Base-by-base conservation (phyloP, 2,888 invertebrate species). In the Cistogaster globosa region DNA sequence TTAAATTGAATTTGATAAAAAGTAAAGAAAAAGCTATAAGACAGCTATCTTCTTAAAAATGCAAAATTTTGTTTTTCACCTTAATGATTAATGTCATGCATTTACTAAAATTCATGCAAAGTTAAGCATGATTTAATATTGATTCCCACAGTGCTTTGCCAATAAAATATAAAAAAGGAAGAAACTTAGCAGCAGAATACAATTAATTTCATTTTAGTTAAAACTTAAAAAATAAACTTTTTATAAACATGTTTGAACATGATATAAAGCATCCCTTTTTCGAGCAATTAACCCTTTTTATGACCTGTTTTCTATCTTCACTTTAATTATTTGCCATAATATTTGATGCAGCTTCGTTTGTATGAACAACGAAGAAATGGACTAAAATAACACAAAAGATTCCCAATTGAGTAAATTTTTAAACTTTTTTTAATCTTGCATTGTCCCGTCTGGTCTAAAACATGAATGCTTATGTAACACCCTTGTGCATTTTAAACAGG, bases 401-500 rank as follows among this genome's bases (percentile, higher is more conserved):
- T 63, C 42, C 45, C 63, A 69, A 63, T 57, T 77, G 60, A 45
- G 36, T 58, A 62, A 38, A 42, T 69, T 81, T 42, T 26, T 26
- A 67, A 72, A 67, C 58, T 18, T 51, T 0, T 42, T 53, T 26
- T 22, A 53, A 42, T 55, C 38, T 58, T 53, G 53, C 14, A 1
- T 65, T 14, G 53, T 65, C 32, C 60, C 12, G 48, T 72, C 57
- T 38, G n/a, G 38, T 45, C 20, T 38, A 38, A 45, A 72, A 51
- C 58, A 32, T 67, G 4, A 48, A 51, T 51, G 38, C 18, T 67
- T 53, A 57, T 60, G 58, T 67, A 80, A 16, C 51, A 53, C 58
- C 72, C 67, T 74, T 62, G 2, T 72, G 67, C 67, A 74, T 58
- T 67, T 74, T 32, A 67, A 80, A 80, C 80, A 67, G 74, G 80